A percentile compares a stretch with the other conserved stretches of the same genome.
Evolutionary conservation across 2,797 vertebrate genomes (phyloP).

Genomic region (Pitangus sulphuratus): DNA sequence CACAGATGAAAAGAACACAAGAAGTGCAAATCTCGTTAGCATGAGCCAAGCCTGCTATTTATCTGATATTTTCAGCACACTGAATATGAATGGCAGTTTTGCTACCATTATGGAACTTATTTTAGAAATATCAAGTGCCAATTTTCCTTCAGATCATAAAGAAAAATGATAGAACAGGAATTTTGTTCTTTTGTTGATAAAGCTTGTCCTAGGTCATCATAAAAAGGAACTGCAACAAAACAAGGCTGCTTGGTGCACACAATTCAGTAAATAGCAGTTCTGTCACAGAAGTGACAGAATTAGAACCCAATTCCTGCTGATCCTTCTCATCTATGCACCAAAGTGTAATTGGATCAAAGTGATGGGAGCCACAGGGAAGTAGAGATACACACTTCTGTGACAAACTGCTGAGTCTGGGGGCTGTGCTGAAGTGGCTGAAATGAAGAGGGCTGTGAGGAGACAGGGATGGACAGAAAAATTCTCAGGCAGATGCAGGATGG

Average conservation of each 20-base stretch:
- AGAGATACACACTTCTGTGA: background rate
- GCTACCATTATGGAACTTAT: constrained; percentile 30
- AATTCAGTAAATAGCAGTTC: background rate
- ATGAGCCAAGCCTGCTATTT: constrained; percentile 50
- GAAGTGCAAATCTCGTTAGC: constrained; percentile 54
- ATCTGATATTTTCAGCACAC: constrained; percentile 61
- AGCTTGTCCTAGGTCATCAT: background rate
- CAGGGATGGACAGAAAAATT: background rate
- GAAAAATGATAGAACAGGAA: constrained; percentile 8
- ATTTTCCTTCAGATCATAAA: constrained; percentile 31
- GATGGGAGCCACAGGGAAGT: background rate
- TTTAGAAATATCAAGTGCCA: constrained; percentile 48
- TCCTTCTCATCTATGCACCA: background rate
- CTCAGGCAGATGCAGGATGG: background rate
- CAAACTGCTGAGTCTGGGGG: background rate
- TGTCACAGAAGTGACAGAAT: background rate
- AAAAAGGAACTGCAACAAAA: constrained; percentile 7
- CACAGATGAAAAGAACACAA: constrained; percentile 53
- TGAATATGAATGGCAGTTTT: constrained; percentile 36
- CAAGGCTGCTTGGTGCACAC: background rate
- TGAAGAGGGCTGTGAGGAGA: background rate
- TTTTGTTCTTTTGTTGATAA: constrained; percentile 37
- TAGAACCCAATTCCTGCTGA: background rate
- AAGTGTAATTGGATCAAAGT: constrained; percentile 18
- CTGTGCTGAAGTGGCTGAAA: background rate